Evolutionary conservation across 2,888 invertebrate genomes (phyloP).

Genomic region (Norana najaformis): DNA sequence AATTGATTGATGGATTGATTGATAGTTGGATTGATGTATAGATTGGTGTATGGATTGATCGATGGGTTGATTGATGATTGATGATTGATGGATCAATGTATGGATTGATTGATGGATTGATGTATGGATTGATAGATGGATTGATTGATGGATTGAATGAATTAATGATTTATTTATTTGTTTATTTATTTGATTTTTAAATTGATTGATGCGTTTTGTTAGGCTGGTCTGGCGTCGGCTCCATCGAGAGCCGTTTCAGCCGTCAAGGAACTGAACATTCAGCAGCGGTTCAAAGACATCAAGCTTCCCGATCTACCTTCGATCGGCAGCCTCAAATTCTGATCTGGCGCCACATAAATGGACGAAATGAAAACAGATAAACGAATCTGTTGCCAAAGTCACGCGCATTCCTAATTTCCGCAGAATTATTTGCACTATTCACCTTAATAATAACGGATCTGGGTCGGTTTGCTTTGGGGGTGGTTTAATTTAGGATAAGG

Average conservation of each 20-base stretch:
- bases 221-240: constrained; percentile 94
- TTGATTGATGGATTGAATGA: background rate
- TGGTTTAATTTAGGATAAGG: too few relatives aligned
- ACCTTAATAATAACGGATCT: background rate
- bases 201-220: constrained; percentile 41
- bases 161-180: too few relatives aligned
- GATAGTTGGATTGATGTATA: too few relatives aligned
- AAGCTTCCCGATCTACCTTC: constrained; percentile 91
- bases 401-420: background rate
- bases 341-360: background rate
- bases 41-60: too few relatives aligned
- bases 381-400: background rate
- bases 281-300: constrained; percentile 96
- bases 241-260: constrained; percentile 96
- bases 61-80: background rate
- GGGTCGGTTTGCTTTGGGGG: background rate
- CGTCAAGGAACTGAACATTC: constrained; percentile 98
- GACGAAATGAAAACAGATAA: background rate
- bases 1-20: background rate
- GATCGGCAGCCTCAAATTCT: constrained; percentile 49
- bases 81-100: background rate
- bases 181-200: background rate
- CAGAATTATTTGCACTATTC: background rate
- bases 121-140: too few relatives aligned
- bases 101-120: background rate